These are phyloP conservation scores for Pammene fasciana DNA, from an alignment of 2,888 invertebrate species.

Conservation along the genomic window DNA sequence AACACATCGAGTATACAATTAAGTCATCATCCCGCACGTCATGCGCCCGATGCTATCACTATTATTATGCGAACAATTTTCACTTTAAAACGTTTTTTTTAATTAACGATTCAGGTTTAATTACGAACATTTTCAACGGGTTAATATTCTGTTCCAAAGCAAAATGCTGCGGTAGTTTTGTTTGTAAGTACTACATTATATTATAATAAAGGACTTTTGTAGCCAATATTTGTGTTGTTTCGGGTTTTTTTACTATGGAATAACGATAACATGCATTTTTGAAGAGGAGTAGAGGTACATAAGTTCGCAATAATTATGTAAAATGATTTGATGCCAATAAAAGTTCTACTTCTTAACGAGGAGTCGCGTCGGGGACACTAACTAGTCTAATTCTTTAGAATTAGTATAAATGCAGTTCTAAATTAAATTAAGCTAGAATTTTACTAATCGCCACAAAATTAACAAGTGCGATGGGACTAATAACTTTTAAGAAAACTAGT, in stretches of 20 bases:
- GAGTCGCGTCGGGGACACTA: neutral
- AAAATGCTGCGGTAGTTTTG: neutral
- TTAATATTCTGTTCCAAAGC: neutral
- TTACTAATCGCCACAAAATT: neutral
- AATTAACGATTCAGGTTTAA: constrained; percentile 7
- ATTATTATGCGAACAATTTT: no score
- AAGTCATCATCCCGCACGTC: no score
- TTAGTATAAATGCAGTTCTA: neutral
- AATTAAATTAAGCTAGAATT: neutral
- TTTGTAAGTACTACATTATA: neutral
- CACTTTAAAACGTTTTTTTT: neutral
- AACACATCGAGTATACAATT: no score
- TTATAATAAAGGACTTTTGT: neutral
- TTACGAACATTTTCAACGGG: constrained; percentile 2
- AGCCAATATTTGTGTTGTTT: no score
- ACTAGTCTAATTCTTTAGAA: neutral
- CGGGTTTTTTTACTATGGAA: no score
- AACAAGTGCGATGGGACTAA: neutral
- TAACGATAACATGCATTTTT: no score
- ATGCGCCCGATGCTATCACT: no score
- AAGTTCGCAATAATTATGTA: no score
- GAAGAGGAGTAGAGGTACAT: no score
- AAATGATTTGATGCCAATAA: no score
- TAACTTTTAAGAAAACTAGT: no score
- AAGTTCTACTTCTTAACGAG: no score